Percentiles rank a stretch among this genome's conserved stretches.
These are phyloP conservation scores for Luffia ferchaultella DNA, from an alignment of 2,888 invertebrate genomes.

Conservation along the genomic window DNA sequence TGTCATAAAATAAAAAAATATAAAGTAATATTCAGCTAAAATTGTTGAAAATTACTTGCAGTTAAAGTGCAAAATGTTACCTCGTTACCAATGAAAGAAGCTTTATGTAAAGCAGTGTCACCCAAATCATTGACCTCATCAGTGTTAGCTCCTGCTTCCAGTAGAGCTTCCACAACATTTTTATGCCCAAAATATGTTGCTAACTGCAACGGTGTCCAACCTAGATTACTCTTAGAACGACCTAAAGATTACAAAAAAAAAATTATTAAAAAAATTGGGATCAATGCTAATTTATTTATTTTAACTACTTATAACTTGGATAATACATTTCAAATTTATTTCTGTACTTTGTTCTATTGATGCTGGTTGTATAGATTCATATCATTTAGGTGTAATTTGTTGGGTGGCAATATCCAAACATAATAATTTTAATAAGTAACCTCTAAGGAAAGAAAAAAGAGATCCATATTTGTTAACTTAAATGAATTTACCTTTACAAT, in stretches of 20 bases:
- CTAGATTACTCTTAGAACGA: constrained; percentile 69
- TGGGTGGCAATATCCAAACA: too few species aligned
- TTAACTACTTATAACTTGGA: too few species aligned
- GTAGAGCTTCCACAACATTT: constrained; percentile 62
- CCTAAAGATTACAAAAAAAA: constrained; percentile 40
- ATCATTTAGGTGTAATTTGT: too few species aligned
- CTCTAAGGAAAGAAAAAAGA: too few species aligned
- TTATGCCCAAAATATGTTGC: constrained; percentile 74
- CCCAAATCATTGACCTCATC: constrained; percentile 71
- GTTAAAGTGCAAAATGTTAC: constrained; percentile 28
- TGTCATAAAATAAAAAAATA: neutral
- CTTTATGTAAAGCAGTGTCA: constrained; percentile 73
- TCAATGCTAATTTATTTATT: too few species aligned
- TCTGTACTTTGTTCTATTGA: too few species aligned
- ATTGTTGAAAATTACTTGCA: neutral
- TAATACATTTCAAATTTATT: too few species aligned
- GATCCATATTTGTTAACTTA: too few species aligned
- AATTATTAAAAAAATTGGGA: constrained; percentile 2
- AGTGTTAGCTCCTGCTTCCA: constrained; percentile 65
- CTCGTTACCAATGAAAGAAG: constrained; percentile 74
- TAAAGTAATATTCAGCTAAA: neutral
- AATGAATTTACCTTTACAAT: constrained; percentile 67
- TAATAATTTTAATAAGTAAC: too few species aligned
- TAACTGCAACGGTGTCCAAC: constrained; percentile 74
- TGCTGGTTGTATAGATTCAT: too few species aligned